These are phyloP conservation scores for Chelonus formosanus DNA, from an alignment of 2,888 invertebrate genomes.

Conservation along the genomic window DNA sequence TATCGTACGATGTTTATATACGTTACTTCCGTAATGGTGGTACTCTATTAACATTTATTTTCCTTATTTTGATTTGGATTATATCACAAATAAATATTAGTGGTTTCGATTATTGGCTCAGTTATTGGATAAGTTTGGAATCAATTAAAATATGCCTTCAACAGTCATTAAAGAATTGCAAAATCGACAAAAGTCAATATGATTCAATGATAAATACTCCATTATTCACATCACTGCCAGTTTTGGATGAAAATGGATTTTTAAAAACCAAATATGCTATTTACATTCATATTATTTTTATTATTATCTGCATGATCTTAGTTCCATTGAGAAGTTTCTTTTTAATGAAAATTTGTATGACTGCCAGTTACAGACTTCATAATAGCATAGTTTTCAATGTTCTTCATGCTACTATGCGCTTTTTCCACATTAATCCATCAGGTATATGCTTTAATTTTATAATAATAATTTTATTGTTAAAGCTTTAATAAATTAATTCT, in stretches of 20 bases:
- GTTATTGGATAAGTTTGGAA: conserved; percentile 70
- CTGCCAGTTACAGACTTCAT: conserved; percentile 80
- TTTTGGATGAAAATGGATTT: conserved; percentile 48
- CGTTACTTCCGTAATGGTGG: conserved; percentile 68
- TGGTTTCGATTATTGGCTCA: conserved; percentile 78
- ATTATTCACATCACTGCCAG: conserved; percentile 37
- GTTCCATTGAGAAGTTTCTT: conserved; percentile 72
- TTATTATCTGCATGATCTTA: conserved; percentile 54
- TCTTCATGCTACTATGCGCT: conserved; percentile 80
- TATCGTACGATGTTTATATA: conserved; percentile 63
- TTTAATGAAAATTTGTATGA: conserved; percentile 81
- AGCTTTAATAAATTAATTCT: neutral
- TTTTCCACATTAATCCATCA: conserved; percentile 87
- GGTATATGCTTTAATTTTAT: conserved; percentile 62
- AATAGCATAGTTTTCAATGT: conserved; percentile 85
- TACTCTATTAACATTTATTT: conserved; percentile 67
- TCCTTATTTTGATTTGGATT: conserved; percentile 68
- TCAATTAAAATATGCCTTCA: conserved; percentile 32
- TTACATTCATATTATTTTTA: conserved; percentile 62
- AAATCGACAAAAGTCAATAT: conserved; percentile 11
- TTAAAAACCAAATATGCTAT: conserved; percentile 51
- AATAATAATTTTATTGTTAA: neutral
- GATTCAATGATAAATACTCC: conserved; percentile 38
- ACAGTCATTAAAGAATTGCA: neutral
- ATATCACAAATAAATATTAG: conserved; percentile 73